Base-by-base conservation (phyloP, 2,113 vertebrate species). In the Rhinopomastus cyanomelas region DNA sequence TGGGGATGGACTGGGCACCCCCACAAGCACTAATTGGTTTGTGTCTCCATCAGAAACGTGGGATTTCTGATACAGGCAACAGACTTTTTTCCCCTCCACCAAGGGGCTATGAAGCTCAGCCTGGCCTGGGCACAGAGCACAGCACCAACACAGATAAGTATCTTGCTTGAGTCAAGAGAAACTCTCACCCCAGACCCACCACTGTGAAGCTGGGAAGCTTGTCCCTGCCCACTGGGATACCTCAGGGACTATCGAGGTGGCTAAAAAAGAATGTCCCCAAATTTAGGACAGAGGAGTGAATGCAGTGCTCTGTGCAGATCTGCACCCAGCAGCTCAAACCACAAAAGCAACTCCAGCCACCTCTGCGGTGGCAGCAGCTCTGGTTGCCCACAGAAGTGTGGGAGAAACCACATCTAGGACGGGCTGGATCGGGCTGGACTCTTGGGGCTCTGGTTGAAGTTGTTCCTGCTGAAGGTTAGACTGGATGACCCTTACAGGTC, bases 161-260 rank as follows among this genome's bases (percentile, higher is more conserved):
- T 6, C 25, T 26, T 42, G 61, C 55, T 44, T 16, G 8, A 75
- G 57, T 27, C 8, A 20, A 36, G 36, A 32, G 22, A n/a, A 46
- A 16, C 27, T 19, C 37, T 25, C 44, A 8, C 4, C 62, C 19
- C 46, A 57, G 64, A 16, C 11, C 18, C 21, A 4, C 5, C 44
- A 6, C 20, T 0, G 26, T 16, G 11, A 64, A 27, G 7, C 26
- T 29, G 72, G 25, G 56, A 61, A 65, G 27, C 19, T 66, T 3
- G 0, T 21, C 67, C 26, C 9, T 2, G 16, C 52, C 57, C 4
- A 1, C 3, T 32, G 25, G 37, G 3, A 25, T 39, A 12, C 25
- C 18, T 34, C 39, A 22, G 71, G 37, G 32, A 64, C 73, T 48
- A 72, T 34, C 29, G 4, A 14, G 13, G n/a, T 27, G 3, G 17